Evolutionary conservation across 2,888 invertebrate species (phyloP).

Genomic region (Tetranychus piercei): DNA sequence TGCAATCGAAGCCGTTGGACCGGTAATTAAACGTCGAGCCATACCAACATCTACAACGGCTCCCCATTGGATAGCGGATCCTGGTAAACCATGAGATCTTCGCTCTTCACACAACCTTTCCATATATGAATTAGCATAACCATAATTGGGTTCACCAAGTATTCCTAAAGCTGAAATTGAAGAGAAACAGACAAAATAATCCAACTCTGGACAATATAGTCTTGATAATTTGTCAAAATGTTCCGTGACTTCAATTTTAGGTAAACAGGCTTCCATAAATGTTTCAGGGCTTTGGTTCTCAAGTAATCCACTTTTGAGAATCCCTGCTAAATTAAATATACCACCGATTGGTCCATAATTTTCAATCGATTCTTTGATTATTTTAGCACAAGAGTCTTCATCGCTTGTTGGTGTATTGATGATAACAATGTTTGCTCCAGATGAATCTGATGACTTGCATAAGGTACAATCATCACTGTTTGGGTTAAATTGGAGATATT

Average conservation of each 20-base stretch:
- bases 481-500: not conserved
- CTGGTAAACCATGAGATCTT: constrained; percentile 63
- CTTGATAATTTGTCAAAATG: constrained; percentile 62
- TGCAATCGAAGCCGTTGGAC: constrained; percentile 80
- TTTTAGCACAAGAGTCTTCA: not conserved
- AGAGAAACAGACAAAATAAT: constrained; percentile 88
- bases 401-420: not conserved
- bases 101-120: constrained; percentile 78
- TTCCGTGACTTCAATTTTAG: constrained; percentile 68
- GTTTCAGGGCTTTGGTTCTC: constrained; percentile 63
- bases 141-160: constrained; percentile 88
- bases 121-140: constrained; percentile 88
- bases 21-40: constrained; percentile 41
- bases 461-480: too few relatives aligned
- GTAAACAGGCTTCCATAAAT: constrained; percentile 57
- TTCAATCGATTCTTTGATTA: constrained; percentile 34
- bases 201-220: constrained; percentile 50
- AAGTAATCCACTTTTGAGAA: constrained; percentile 63
- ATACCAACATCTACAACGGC: constrained; percentile 93
- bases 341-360: constrained; percentile 54
- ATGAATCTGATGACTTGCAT: too few relatives aligned
- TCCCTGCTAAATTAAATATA: constrained; percentile 70
- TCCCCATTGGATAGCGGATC: constrained; percentile 87
- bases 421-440: not conserved
- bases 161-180: constrained; percentile 91